These are phyloP conservation scores for Phortica okadai DNA, from an alignment of 2,888 invertebrate genomes.

Conservation along the genomic window DNA sequence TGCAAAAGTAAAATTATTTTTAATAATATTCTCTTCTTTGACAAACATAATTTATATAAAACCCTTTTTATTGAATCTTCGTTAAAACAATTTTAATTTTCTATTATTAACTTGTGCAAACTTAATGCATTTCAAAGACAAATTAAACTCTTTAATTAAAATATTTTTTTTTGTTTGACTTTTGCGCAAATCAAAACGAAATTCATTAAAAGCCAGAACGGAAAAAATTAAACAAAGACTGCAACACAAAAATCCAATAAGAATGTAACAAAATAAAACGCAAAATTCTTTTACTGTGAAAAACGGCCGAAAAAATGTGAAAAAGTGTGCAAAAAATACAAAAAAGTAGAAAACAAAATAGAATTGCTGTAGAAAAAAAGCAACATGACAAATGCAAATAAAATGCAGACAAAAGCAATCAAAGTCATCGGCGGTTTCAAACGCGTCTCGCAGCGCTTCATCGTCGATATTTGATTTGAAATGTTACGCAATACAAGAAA, in stretches of 20 bases:
- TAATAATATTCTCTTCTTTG: no score
- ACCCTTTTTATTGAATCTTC: no score
- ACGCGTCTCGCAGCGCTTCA: slow-evolving; percentile 7
- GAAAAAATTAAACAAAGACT: slow-evolving; percentile 24
- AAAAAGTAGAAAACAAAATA: slow-evolving; percentile 27
- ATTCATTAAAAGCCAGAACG: slow-evolving; percentile 12
- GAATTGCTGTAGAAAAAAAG: slow-evolving; percentile 22
- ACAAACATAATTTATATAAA: no score
- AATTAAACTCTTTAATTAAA: slow-evolving; percentile 25
- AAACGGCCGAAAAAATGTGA: slow-evolving; percentile 28
- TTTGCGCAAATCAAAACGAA: slow-evolving; percentile 36
- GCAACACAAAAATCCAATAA: slow-evolving; percentile 7
- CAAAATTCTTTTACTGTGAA: slow-evolving; percentile 4
- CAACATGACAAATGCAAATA: slow-evolving; percentile 55
- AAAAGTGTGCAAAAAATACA: slow-evolving; percentile 1
- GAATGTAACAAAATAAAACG: background rate
- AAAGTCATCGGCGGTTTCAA: slow-evolving; percentile 47
- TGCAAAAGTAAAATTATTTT: no score
- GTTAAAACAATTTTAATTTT: no score
- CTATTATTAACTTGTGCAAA: no score
- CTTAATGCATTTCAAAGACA: slow-evolving; percentile 27
- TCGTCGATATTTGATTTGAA: slow-evolving; percentile 70
- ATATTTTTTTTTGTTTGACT: background rate
- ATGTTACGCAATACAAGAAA: slow-evolving; percentile 33
- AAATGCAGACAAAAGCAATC: slow-evolving; percentile 69